Base-by-base conservation (phyloP, 2,888 invertebrate species). In the Aromia moschata region DNA sequence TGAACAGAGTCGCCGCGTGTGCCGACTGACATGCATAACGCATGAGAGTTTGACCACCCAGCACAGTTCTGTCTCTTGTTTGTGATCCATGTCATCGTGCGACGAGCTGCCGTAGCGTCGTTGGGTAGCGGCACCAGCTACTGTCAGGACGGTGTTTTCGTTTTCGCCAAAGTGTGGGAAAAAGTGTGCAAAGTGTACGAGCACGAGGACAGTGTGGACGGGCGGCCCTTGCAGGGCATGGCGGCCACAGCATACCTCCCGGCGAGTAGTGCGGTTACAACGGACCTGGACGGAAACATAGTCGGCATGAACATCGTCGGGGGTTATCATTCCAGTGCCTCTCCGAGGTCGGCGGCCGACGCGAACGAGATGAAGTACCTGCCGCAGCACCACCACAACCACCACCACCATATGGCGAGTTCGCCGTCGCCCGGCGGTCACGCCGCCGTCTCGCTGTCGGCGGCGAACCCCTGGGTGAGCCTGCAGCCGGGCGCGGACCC, bases 291-390 rank as follows among this genome's bases (percentile, higher is more conserved):
- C 84, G 85, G 87, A 78, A 85, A 86, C 78, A 85, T 86, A 81
- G 86, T 91, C 80, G 91, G 91, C 79, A 85, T 85, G 85, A 88
- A 85, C 79, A 84, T 88, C 83, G 84, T 88, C 78, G 89, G 90
- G 82, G 91, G 91, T 81, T 93, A 93, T 80, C 90, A 90, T 81
- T 84, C 85, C 59, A 89, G 89, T 80, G 90, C 89, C 82, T 93
- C 93, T 84, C 93, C 93, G 79, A 88, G 93, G 78, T 91, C 90
- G 74, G 93, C 91, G 76, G 86, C 88, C 70, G 93, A 93, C 84
- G 92, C 92, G 76, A 91, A 91, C 76, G 96, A 96, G 83, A 94
- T 96, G 94, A 96, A 96, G 84, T 96, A 96, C 83, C 88, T 92
- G 86, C 89, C 90, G 71, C 89, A 89, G 69, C 94, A 94, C 81